A percentile compares a stretch with the other conserved stretches of the same genome.
phyloP scores from a whole-genome alignment of 2,113 vertebrate species.

The Apteryx mantelli region DNA sequence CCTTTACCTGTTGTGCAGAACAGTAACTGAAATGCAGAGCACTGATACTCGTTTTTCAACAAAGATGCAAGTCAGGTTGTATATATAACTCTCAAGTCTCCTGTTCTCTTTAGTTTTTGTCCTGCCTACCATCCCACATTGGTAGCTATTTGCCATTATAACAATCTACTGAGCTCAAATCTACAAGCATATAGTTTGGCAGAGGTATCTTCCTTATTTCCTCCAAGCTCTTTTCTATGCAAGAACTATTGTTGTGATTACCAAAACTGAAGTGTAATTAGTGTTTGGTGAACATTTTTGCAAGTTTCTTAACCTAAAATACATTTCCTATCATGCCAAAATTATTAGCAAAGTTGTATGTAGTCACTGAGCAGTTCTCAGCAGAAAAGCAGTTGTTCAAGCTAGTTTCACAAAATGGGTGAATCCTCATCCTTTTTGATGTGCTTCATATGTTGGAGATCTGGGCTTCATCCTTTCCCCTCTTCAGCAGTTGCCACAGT shows the following conservation, averaged over 20 bases:
- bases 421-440: neutral
- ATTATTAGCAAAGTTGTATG: neutral
- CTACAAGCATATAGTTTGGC: neutral
- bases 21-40: neutral
- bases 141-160: neutral
- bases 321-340: neutral
- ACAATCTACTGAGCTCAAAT: neutral
- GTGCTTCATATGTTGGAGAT: neutral
- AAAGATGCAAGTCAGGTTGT: neutral
- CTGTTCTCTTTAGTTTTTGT: neutral
- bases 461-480: neutral
- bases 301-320: neutral
- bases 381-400: neutral
- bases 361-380: neutral
- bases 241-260: neutral
- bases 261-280: neutral
- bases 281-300: neutral
- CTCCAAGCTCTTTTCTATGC: neutral
- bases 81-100: neutral
- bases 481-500: neutral
- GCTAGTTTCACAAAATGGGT: neutral
- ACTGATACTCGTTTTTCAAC: neutral
- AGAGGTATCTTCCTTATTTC: neutral
- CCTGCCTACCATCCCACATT: neutral
- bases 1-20: neutral